Evolutionary conservation across 2,888 invertebrate genomes (phyloP).

Genomic region (Heteromurus nitidus): DNA sequence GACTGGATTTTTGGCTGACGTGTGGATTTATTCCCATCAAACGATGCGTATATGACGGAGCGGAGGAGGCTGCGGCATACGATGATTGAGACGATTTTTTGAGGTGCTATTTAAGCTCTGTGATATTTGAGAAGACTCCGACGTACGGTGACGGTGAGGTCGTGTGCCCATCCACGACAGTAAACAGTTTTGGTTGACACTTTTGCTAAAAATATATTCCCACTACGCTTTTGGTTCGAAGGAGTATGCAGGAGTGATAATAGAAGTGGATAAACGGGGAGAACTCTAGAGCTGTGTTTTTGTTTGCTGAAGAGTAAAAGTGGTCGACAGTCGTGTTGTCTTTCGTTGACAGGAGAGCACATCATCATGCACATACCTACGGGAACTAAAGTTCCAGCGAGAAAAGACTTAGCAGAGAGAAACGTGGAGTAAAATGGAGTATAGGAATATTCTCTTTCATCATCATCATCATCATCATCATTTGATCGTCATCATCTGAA

Average conservation of each 20-base stretch:
- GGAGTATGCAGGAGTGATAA: neutral
- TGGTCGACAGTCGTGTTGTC: conserved; percentile 27
- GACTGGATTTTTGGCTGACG: conserved; percentile 54
- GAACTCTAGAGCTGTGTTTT: conserved; percentile 25
- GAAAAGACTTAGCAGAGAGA: no score
- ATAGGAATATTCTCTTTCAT: neutral
- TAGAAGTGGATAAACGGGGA: neutral
- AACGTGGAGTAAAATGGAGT: no score
- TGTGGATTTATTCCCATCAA: conserved; percentile 59
- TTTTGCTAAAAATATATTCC: conserved; percentile 17
- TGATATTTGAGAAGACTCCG: conserved; percentile 54
- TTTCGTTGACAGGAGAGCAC: no score
- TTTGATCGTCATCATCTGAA: neutral
- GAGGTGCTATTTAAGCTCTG: conserved; percentile 44
- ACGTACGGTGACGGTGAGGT: conserved; percentile 24
- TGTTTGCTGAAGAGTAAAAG: conserved; percentile 49
- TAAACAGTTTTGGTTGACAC: conserved; percentile 35
- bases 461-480: neutral
- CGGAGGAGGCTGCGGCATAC: no score
- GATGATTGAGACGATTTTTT: conserved; percentile 23
- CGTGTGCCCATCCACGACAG: conserved; percentile 27
- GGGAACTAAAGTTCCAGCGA: no score
- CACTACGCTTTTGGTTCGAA: neutral
- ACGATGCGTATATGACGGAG: conserved; percentile 15
- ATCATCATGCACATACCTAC: neutral